Evolutionary conservation across 2,113 vertebrate genomes (phyloP), one percentile per base, ranked within the genome.

Genomic region (Strix aluco): DNA sequence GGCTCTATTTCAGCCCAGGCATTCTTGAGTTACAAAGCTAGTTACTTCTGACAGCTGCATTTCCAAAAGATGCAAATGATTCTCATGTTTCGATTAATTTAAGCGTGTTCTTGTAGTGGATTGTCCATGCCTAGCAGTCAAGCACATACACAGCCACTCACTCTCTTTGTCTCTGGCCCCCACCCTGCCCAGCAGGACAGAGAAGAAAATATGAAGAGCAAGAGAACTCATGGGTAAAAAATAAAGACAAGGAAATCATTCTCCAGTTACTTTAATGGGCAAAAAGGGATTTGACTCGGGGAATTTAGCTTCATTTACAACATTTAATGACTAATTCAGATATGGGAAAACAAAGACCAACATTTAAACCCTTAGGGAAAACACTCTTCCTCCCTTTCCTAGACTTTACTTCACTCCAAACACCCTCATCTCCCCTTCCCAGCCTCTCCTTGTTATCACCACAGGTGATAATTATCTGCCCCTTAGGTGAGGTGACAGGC

Each of bases 61-160:
- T 90, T 96, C 42, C 12, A 69, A 94, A 84, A 47, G 13, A 86
- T 30, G 62, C 69, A n/a, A 92, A 71, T 44, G 29, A 51, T 51
- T 57, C 44, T 84, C 19, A 17, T 58, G 14, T 77, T 58, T 88
- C 94, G 38, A 58, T 66, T 93, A 89, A 92, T 88, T 90, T 72
- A 62, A 55, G 44, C 14, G 5, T 72, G 29, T 10, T 32, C 4
- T 40, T 46, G 23, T 30, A 69, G 36, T n/a, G 34, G 3, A 34
- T 11, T 63, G 27, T 32, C 15, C 26, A 38, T 29, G 15, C 32
- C 22, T 42, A 58, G 10, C 38, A 51, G 20, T 30, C 44, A 73
- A 81, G 23, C 34, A 70, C n/a, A 10, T 22, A 67, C 15, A 54
- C 26, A 79, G 26, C 5, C 7, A 32, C 38, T 61, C 47, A 40